A percentile compares a stretch with the other conserved stretches of the same genome.
Evolutionary conservation across 2,113 vertebrate genomes (phyloP).

Genomic region (Peromyscus leucopus): DNA sequence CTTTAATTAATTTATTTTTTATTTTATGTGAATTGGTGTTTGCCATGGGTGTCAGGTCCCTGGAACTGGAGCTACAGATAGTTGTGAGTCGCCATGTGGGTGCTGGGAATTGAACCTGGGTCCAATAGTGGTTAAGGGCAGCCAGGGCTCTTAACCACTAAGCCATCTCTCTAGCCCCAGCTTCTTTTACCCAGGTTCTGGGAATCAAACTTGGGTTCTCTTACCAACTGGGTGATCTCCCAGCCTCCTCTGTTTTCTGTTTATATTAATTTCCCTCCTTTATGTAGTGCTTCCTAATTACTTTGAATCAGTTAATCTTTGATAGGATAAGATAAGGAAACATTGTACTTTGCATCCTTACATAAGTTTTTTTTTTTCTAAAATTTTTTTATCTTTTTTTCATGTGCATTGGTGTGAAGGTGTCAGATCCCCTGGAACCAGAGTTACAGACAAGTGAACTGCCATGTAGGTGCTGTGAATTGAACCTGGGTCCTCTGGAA

Average conservation of each 20-base stretch:
- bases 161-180: no score
- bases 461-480: background rate
- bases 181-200: background rate
- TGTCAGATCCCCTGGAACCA: background rate
- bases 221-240: background rate
- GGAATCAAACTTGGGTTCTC: background rate
- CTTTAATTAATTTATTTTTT: no score
- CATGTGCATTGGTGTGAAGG: background rate
- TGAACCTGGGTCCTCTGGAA: background rate
- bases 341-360: background rate
- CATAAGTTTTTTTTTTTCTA: background rate
- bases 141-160: no score
- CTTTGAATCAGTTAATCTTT: slow-evolving; percentile 44
- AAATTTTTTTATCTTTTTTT: no score
- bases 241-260: background rate
- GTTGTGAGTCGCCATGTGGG: no score
- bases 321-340: background rate
- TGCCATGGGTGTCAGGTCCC: no score
- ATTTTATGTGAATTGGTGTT: no score
- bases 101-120: no score
- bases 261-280: background rate
- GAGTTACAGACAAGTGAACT: background rate
- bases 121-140: no score
- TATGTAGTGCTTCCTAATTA: slow-evolving; percentile 11
- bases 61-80: no score